These are phyloP conservation scores for Steatocranus sp. DNA, from an alignment of 2,797 vertebrate genomes.

Conservation along the genomic window DNA sequence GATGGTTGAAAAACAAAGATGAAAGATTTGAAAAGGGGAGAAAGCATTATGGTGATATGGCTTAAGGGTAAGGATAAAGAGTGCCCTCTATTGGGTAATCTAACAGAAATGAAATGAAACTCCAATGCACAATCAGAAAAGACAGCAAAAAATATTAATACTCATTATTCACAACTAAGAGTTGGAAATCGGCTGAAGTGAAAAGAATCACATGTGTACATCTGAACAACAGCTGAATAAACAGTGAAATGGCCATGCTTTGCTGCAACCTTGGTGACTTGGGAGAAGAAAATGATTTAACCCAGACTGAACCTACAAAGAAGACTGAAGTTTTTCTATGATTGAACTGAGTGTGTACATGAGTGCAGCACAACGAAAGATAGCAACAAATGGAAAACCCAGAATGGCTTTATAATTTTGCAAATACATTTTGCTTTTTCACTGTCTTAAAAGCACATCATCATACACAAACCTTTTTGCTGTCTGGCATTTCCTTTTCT, in stretches of 20 bases:
- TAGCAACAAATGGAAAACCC: constrained; percentile 32
- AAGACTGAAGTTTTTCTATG: constrained; percentile 33
- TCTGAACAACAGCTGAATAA: neutral
- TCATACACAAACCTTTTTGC: neutral
- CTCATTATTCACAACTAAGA: constrained; percentile 8
- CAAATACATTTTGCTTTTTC: constrained; percentile 16
- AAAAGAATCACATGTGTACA: neutral
- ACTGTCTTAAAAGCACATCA: neutral
- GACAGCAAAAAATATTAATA: neutral
- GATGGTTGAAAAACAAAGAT: neutral
- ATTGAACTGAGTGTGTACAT: constrained; percentile 21
- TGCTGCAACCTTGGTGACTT: constrained; percentile 44
- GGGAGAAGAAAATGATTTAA: constrained; percentile 34
- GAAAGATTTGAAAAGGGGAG: neutral
- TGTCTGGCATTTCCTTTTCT: neutral
- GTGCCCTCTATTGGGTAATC: constrained; percentile 45
- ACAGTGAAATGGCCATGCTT: neutral
- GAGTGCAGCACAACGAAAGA: neutral
- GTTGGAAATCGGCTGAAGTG: neutral
- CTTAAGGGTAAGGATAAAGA: constrained; percentile 31
- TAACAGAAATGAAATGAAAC: neutral
- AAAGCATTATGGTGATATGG: neutral
- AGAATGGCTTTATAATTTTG: constrained; percentile 22
- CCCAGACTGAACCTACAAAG: constrained; percentile 45
- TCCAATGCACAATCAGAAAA: neutral